Evolutionary conservation across 2,797 vertebrate species (phyloP), one percentile per base, ranked within the genome.

Genomic region (Hipposideros larvatus): DNA sequence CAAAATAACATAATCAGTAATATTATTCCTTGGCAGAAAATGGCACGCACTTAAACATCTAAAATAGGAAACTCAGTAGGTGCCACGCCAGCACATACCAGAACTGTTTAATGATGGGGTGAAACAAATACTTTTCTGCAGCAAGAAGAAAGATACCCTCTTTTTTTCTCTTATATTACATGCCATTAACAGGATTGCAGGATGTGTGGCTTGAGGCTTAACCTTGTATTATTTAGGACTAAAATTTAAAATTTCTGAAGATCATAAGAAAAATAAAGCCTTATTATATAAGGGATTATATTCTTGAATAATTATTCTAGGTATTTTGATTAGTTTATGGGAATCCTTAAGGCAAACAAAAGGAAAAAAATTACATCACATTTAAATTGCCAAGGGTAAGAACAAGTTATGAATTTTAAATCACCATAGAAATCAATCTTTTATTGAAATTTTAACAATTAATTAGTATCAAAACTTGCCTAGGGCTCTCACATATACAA

Each of bases 401-500:
- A 78, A 75, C n/a, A 71, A 94, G 15, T 61, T 71, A 48, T 31
- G 18, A 55, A 43, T 74, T 89, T 95, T 79, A 90, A 87, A 86
- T 79, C 9, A 74, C 11, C 4, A 82, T 6, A 15, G 8, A 92
- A 90, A 59, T 70, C 11, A 66, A 63, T 2, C 24, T 91, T 90
- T 24, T 73, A 2, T 61, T n/a, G 22, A 80, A 74, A 73, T 63
- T 57, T 77, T 80, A 85, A 22, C 22, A 55, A 11, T 90, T 74
- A 51, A 71, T 63, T 75, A 48, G 14, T 80, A 59, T 90, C 3
- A 61, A 80, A 14, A 43, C 22, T 75, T 93, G 57, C 13, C 31
- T 19, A 65, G 0, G 31, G 26, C 11, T 41, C 18, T 70, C 22
- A 31, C 74, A 61, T 11, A n/a, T 1, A 57, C 21, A 90, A 31